Conservation (phyloP, 2,888 invertebrate genomes). For the Stenoptilia bipunctidactyla region DNA sequence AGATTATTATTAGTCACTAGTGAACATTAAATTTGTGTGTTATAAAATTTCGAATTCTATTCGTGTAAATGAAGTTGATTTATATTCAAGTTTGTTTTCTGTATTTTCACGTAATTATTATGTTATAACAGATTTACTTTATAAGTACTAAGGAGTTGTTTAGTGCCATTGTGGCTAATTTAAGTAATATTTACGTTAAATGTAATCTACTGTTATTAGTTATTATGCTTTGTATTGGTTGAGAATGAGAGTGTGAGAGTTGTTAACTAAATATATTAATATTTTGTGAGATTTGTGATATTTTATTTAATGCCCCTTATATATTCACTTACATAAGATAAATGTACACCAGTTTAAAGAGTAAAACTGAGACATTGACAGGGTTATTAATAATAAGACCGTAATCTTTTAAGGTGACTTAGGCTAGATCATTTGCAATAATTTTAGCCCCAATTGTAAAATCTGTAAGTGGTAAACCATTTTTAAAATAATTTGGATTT, state of each 20-base stretch:
- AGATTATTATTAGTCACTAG: constrained; percentile 4
- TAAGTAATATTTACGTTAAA: constrained; percentile 20
- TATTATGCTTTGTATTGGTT: constrained; percentile 25
- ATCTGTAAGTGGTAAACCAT: no score
- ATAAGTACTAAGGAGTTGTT: constrained; percentile 17
- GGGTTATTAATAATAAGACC: no score
- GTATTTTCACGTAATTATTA: constrained; percentile 3
- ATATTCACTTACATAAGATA: no score
- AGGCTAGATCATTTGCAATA: no score
- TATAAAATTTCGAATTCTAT: constrained; percentile 11
- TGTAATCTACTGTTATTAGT: constrained; percentile 13
- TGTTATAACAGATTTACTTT: not conserved
- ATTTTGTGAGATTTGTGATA: constrained; percentile 26
- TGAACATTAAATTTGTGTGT: not conserved
- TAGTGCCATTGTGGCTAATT: constrained; percentile 45
- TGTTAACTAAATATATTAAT: constrained; percentile 50
- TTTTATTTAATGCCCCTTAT: no score
- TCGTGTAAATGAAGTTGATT: constrained; percentile 16
- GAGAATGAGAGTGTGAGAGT: constrained; percentile 43
- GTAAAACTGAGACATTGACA: no score
- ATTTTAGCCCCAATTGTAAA: no score
- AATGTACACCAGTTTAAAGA: no score
- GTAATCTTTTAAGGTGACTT: no score
- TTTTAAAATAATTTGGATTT: no score
- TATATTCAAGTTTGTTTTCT: constrained; percentile 11